Evolutionary conservation across 2,113 vertebrate genomes (phyloP).

Genomic region (Dolichotis patagonum): DNA sequence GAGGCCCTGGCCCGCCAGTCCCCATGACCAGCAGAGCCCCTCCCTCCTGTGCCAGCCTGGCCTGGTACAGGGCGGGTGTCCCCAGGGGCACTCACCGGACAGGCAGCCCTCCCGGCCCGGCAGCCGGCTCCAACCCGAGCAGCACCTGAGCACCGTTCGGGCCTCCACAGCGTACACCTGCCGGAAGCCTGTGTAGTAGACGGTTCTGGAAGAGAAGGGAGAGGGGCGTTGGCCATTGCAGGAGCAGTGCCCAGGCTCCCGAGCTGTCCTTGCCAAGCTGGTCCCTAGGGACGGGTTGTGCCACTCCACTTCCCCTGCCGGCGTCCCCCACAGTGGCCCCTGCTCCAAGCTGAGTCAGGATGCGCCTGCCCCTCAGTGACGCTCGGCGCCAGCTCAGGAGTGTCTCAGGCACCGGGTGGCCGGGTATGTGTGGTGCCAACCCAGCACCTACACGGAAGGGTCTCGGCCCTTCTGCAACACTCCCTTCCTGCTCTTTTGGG

Average conservation of each 20-base stretch:
- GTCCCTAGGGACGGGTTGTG: fast-evolving
- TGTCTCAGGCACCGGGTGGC: fast-evolving
- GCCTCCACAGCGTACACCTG: conserved; percentile 90
- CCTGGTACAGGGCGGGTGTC: too few species aligned
- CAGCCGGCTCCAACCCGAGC: conserved; percentile 92
- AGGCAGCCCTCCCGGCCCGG: conserved; percentile 91
- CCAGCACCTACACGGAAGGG: too few species aligned
- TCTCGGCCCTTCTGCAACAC: too few species aligned
- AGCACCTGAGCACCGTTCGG: conserved; percentile 90
- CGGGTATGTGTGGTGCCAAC: fast-evolving
- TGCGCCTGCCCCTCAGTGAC: fast-evolving
- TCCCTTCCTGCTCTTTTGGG: too few species aligned
- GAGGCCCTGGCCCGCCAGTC: background rate
- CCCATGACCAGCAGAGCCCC: background rate
- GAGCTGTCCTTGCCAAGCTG: fast-evolving
- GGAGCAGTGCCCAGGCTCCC: fast-evolving
- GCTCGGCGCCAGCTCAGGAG: background rate
- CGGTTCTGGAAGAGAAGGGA: conserved; percentile 85
- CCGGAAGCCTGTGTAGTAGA: conserved; percentile 90
- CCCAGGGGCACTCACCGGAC: conserved; percentile 89
- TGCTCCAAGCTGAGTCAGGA: fast-evolving
- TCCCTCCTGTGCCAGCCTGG: background rate
- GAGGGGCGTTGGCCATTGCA: fast-evolving
- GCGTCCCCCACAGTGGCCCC: fast-evolving
- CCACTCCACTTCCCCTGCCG: fast-evolving